A percentile compares a stretch with the other conserved stretches of the same genome.
phyloP scores from a whole-genome alignment of 2,797 vertebrate genomes.

The Poecilia picta region DNA sequence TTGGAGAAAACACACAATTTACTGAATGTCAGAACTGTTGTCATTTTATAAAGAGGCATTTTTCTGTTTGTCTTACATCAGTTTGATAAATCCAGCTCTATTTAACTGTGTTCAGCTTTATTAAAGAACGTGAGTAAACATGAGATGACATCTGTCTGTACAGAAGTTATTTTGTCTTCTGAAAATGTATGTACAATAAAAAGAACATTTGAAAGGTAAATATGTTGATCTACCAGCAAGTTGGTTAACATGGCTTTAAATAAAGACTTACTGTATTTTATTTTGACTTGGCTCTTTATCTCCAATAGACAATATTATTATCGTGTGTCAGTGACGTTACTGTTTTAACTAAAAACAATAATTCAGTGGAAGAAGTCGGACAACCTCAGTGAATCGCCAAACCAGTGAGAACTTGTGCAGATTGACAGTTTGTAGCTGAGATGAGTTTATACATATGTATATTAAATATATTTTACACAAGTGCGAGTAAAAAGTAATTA shows the following conservation, averaged over 20 bases:
- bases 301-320: not conserved
- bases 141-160: not conserved
- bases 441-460: too few species aligned
- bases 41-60: not conserved
- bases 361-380: not conserved
- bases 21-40: not conserved
- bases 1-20: not conserved
- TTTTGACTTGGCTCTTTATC: not conserved
- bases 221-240: conserved; percentile 10
- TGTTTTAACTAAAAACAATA: not conserved
- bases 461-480: too few species aligned
- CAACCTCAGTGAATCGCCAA: not conserved
- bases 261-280: conserved; percentile 1
- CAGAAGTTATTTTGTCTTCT: not conserved
- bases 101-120: not conserved
- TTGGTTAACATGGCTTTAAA: not conserved
- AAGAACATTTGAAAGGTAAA: conserved; percentile 11
- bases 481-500: too few species aligned
- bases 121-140: not conserved
- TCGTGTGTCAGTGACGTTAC: not conserved
- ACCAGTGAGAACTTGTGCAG: not conserved
- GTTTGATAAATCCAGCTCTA: not conserved
- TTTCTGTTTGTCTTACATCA: not conserved
- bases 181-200: not conserved
- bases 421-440: too few species aligned